These are phyloP conservation scores for Percopsis omiscomaycus DNA, from an alignment of 2,797 vertebrate species.

Conservation along the genomic window DNA sequence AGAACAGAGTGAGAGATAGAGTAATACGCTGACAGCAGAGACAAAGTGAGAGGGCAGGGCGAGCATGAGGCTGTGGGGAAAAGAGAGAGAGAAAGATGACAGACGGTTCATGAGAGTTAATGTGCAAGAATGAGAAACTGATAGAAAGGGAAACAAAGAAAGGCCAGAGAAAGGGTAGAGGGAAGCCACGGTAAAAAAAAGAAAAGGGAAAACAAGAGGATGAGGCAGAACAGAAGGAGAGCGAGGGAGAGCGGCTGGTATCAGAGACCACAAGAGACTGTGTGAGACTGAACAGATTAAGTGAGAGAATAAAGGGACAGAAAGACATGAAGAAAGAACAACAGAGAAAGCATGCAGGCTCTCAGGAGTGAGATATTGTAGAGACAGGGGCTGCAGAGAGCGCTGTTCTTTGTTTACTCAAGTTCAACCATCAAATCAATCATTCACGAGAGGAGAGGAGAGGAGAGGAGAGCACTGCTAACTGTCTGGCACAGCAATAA, in stretches of 20 bases:
- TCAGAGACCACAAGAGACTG: not conserved
- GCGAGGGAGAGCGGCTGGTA: not conserved
- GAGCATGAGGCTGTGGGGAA: not conserved
- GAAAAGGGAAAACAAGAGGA: not conserved
- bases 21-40: not conserved
- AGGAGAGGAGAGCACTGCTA: slow-evolving; percentile 12
- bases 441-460: slow-evolving; percentile 43
- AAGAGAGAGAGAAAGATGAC: slow-evolving; percentile 18
- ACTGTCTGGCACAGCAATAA: slow-evolving; percentile 33
- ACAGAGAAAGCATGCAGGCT: no score
- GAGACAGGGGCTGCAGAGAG: not conserved
- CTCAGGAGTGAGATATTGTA: no score
- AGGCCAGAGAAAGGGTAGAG: no score
- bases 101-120: slow-evolving; percentile 23
- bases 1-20: not conserved
- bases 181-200: no score
- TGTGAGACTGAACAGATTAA: not conserved
- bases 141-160: not conserved
- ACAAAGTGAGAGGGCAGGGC: not conserved
- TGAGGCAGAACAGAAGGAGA: not conserved
- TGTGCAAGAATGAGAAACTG: slow-evolving; percentile 1
- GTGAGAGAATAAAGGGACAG: no score
- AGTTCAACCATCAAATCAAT: slow-evolving; percentile 53
- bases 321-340: no score
- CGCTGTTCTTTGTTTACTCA: slow-evolving; percentile 45